A percentile compares a stretch with the other conserved stretches of the same genome.
Conservation (phyloP, 2,797 vertebrate species). For the Decapterus maruadsi region DNA sequence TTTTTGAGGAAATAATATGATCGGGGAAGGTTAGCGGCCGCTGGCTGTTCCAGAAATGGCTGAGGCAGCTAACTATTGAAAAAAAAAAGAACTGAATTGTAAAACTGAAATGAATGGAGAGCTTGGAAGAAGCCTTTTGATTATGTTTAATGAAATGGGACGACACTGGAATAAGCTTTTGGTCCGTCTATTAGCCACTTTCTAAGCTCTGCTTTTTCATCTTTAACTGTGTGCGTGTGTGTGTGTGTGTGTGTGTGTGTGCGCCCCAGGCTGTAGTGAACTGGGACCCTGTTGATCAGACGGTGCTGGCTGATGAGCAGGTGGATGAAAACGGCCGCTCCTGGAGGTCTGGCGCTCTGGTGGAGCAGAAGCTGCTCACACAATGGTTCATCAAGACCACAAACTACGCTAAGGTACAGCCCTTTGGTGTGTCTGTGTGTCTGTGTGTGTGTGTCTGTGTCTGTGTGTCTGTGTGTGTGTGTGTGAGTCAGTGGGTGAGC, state of each 20-base stretch:
- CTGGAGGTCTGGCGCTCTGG: conserved; percentile 96
- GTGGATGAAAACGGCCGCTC: conserved; percentile 94
- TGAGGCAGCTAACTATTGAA: conserved; percentile 37
- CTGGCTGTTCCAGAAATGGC: conserved; percentile 38
- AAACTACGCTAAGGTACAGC: conserved; percentile 91
- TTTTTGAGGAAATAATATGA: conserved; percentile 35
- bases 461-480: not conserved
- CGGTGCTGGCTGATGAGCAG: conserved; percentile 97
- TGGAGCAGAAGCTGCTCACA: conserved; percentile 94
- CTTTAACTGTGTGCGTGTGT: conserved; percentile 38
- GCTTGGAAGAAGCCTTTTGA: conserved; percentile 37
- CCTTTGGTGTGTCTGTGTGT: conserved; percentile 3
- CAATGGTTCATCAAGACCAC: conserved; percentile 99
- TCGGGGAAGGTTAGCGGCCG: conserved; percentile 19
- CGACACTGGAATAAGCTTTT: conserved; percentile 55
- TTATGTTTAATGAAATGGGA: conserved; percentile 61
- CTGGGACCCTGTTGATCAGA: conserved; percentile 98
- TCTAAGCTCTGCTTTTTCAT: conserved; percentile 48
- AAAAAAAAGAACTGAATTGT: conserved; percentile 42
- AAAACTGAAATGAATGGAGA: conserved; percentile 15
- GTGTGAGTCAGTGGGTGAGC: not conserved
- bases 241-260: conserved; percentile 36
- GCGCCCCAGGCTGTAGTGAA: conserved; percentile 93
- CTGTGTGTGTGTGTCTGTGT: conserved; percentile 4
- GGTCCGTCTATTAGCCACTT: conserved; percentile 42